Evolutionary conservation across 2,113 vertebrate species (phyloP).

Genomic region (Picathartes gymnocephalus): DNA sequence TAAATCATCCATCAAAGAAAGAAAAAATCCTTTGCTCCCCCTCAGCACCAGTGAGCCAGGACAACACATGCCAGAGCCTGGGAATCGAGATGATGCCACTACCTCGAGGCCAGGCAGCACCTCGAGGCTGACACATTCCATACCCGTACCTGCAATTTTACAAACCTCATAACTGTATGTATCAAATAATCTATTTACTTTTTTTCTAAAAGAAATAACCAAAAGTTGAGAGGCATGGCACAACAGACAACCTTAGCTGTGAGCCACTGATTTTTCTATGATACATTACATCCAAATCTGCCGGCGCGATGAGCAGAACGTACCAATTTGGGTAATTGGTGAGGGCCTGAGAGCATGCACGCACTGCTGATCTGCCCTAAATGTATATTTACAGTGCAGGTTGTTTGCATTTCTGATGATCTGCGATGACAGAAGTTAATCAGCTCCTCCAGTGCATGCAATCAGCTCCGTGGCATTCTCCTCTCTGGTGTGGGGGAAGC

Average conservation of each 20-base stretch:
- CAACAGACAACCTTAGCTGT: conserved; percentile 12
- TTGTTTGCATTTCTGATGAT: conserved; percentile 59
- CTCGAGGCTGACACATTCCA: accelerated
- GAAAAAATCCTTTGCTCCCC: not conserved
- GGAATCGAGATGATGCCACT: accelerated
- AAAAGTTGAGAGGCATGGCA: not conserved
- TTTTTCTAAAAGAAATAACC: not conserved
- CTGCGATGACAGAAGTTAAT: not conserved
- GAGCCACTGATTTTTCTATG: not conserved
- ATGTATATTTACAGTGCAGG: not conserved
- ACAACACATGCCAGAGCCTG: not conserved
- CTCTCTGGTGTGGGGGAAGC: not conserved
- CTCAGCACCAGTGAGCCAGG: not conserved
- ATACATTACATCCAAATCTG: accelerated
- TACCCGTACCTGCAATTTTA: not conserved
- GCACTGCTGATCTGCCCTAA: not conserved
- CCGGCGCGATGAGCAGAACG: accelerated
- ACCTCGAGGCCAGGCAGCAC: not conserved
- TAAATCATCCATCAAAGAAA: not conserved
- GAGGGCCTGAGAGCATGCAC: not conserved
- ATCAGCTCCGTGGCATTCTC: not conserved
- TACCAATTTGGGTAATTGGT: conserved; percentile 34
- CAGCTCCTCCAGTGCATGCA: not conserved
- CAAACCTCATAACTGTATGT: not conserved
- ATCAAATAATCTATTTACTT: not conserved